Base-by-base conservation (phyloP, 2,797 vertebrate genomes). In the Meda fulgida region DNA sequence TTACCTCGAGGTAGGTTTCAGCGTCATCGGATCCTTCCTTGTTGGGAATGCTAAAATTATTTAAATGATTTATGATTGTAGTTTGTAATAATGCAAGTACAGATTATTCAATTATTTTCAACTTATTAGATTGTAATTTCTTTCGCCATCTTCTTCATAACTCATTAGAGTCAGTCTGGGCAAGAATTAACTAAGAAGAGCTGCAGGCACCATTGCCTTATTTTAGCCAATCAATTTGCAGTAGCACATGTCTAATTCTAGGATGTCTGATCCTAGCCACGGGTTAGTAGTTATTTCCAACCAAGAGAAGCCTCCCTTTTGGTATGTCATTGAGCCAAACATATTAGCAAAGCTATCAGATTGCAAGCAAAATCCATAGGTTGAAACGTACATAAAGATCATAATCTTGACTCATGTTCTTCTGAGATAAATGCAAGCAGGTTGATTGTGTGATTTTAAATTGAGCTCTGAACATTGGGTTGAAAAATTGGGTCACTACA, bases 1-100 rank as follows among this genome's bases (percentile, higher is more conserved):
- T 73, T 99, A 99, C 85, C 91, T 99, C 85, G 98, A 99, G 97
- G 98, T 97, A 65, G 19, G 89, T 60, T 81, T 34, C 14, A 40
- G 7, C 10, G 0, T 29, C 10, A 81, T 58, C 10, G 14, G 9
- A n/a, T 18, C 29, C 63, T 65, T 29, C 31, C 13, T 7, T 9
- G 8, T 53, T 53, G 13, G 34, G 21, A 9, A 51, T 43, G 7
- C 34, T 43, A 21, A 23, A 77, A 78, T n/a, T 0, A 40, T n/a
- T 84, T 31, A 6, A 84, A 51, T 36, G 31, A 63, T 65, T 8
- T n/a, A n/a, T n/a, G n/a, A n/a, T n/a, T 51, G 34, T 84, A 51
- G 51, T 71, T 70, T 46, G 29, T n/a, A 72, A 38, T 71, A 43
- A 73, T 72, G 10, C n/a, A 65, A 53, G 18, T 31, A 72, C 1